Conservation (phyloP, 2,888 invertebrate genomes). For the Ethmia dodecea region DNA sequence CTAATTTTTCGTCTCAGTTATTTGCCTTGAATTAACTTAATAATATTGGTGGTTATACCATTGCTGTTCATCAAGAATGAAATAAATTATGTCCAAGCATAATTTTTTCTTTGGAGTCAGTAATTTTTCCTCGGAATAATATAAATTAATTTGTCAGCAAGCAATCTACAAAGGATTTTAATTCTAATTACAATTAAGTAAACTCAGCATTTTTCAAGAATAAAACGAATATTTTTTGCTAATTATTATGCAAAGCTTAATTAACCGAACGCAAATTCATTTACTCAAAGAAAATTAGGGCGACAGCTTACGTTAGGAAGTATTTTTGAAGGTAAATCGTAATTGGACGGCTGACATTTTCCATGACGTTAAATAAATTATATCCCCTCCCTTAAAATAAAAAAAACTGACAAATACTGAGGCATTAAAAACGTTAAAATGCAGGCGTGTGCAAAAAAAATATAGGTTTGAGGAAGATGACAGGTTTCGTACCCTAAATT, state of each 20-base stretch:
- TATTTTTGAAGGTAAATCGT: constrained; percentile 1
- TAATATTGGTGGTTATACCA: no score
- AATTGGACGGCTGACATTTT: constrained; percentile 10
- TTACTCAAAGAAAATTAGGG: constrained; percentile 41
- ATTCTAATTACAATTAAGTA: constrained; percentile 61
- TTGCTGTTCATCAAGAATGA: no score
- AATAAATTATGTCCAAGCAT: no score
- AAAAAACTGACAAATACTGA: no score
- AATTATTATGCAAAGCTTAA: constrained; percentile 68
- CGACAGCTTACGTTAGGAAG: constrained; percentile 29
- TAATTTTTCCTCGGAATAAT: constrained; percentile 27
- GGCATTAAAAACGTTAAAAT: no score
- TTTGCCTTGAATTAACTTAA: no score
- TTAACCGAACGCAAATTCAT: constrained; percentile 52
- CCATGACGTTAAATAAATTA: constrained; percentile 1
- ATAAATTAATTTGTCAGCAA: constrained; percentile 33
- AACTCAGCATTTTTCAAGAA: constrained; percentile 47
- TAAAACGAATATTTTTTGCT: constrained; percentile 47
- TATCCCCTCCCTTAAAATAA: no score
- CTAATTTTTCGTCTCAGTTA: no score
- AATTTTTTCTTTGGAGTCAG: constrained; percentile 7
- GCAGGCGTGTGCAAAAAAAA: no score
- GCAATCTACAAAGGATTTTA: constrained; percentile 46
- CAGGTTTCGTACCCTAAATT: no score
- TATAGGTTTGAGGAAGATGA: no score